Evolutionary conservation across 1,140 invertebrate genomes (phyloP).

Genomic region (Drosophila serrata): DNA sequence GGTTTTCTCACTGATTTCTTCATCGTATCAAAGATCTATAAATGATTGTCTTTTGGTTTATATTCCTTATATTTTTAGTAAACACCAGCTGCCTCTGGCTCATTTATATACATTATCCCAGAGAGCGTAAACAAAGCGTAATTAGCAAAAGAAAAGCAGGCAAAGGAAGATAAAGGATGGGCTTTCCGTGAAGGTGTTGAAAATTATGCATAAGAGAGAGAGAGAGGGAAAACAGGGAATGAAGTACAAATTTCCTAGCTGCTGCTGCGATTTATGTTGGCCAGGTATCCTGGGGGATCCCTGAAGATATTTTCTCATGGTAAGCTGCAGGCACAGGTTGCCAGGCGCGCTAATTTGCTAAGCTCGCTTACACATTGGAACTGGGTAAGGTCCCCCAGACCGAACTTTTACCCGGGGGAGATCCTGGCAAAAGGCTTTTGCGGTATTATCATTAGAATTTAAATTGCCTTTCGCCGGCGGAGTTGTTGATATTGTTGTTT

Average conservation of each 20-base stretch:
- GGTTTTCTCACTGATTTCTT: conserved; percentile 17
- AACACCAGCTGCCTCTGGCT: conserved; percentile 7
- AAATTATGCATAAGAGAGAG: conserved; percentile 66
- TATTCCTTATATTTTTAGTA: background rate
- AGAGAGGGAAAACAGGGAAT: conserved; percentile 57
- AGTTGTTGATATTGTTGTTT: conserved; percentile 7
- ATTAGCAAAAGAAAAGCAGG: conserved; percentile 57
- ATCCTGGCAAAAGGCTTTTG: conserved; percentile 57
- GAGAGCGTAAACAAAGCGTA: conserved; percentile 72
- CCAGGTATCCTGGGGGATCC: conserved; percentile 17
- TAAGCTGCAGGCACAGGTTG: conserved; percentile 42
- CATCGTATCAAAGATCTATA: conserved; percentile 6
- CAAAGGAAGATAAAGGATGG: conserved; percentile 20
- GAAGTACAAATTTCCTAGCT: conserved; percentile 74
- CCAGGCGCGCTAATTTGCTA: conserved; percentile 78
- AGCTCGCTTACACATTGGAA: conserved; percentile 71
- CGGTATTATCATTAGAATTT: conserved; percentile 82
- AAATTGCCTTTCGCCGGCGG: conserved; percentile 75
- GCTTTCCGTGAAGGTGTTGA: conserved; percentile 48
- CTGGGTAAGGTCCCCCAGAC: background rate
- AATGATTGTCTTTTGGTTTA: background rate
- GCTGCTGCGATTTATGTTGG: conserved; percentile 51
- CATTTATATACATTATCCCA: conserved; percentile 28
- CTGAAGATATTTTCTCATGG: conserved; percentile 42
- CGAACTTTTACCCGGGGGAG: conserved; percentile 9